Percentiles rank a stretch among this genome's conserved stretches.
Evolutionary conservation across 2,888 invertebrate genomes (phyloP).

Genomic region (Lasius fuliginosus): DNA sequence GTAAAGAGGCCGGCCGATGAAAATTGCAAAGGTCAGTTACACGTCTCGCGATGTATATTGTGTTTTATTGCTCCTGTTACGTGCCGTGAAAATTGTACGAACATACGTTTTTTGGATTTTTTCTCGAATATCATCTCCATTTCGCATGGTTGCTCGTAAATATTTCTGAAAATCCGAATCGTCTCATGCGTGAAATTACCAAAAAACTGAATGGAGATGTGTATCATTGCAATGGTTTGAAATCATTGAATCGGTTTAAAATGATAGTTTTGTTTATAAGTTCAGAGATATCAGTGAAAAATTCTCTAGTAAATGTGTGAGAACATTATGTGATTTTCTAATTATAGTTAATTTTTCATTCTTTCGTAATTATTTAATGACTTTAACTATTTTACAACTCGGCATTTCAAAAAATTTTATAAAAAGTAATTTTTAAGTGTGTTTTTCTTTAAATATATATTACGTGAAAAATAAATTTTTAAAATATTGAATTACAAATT

Average conservation of each 20-base stretch:
- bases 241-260: neutral
- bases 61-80: conserved; percentile 5
- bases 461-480: neutral
- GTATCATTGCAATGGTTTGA: neutral
- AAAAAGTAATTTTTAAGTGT: neutral
- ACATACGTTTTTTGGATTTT: neutral
- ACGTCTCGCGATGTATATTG: neutral
- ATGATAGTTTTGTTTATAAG: neutral
- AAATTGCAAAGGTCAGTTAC: conserved; percentile 61
- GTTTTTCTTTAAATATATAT: neutral
- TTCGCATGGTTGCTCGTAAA: neutral
- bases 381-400: neutral
- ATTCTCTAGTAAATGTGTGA: neutral
- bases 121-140: neutral
- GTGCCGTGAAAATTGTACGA: neutral
- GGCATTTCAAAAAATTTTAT: neutral
- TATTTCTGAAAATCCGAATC: neutral
- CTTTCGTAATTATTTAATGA: neutral
- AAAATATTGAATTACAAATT: neutral
- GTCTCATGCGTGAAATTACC: neutral
- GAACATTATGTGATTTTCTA: neutral
- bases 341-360: neutral
- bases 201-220: neutral
- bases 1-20: conserved; percentile 56
- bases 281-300: neutral